These are phyloP conservation scores for Dromiciops gliroides DNA, from an alignment of 2,113 vertebrate genomes.

Conservation along the genomic window DNA sequence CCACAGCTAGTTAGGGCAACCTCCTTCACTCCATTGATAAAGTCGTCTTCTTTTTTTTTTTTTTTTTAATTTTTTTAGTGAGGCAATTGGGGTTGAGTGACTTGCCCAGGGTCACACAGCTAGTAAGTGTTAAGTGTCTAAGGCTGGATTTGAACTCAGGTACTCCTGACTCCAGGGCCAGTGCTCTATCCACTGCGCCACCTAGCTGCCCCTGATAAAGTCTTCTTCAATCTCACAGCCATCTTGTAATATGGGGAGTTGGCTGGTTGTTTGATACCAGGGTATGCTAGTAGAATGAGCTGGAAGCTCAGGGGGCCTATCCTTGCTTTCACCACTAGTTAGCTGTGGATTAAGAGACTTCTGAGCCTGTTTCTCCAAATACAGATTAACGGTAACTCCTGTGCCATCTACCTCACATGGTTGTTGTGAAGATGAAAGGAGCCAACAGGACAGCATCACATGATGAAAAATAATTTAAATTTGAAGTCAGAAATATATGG, in stretches of 20 bases:
- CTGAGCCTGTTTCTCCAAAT: neutral
- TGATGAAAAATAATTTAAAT: neutral
- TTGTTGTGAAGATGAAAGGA: neutral
- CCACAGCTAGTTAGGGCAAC: neutral
- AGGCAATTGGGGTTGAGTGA: too few relatives aligned
- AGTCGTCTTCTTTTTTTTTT: neutral
- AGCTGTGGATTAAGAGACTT: neutral
- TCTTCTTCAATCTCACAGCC: neutral
- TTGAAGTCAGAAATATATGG: neutral
- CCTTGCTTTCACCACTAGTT: neutral
- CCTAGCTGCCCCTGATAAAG: too few relatives aligned
- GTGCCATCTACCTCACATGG: neutral
- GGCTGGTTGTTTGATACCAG: neutral
- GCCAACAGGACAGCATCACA: neutral
- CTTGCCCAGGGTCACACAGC: too few relatives aligned
- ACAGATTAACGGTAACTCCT: neutral
- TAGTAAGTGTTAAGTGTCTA: too few relatives aligned
- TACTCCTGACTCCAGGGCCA: too few relatives aligned
- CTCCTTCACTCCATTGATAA: neutral
- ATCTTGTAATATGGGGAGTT: neutral
- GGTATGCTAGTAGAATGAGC: neutral
- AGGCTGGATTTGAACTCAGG: too few relatives aligned
- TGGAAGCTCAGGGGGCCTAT: neutral
- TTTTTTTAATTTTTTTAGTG: too few relatives aligned
- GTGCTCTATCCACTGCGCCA: too few relatives aligned